Base-by-base conservation (phyloP, 2,888 invertebrate species). In the Pterobdella sp. region DNA sequence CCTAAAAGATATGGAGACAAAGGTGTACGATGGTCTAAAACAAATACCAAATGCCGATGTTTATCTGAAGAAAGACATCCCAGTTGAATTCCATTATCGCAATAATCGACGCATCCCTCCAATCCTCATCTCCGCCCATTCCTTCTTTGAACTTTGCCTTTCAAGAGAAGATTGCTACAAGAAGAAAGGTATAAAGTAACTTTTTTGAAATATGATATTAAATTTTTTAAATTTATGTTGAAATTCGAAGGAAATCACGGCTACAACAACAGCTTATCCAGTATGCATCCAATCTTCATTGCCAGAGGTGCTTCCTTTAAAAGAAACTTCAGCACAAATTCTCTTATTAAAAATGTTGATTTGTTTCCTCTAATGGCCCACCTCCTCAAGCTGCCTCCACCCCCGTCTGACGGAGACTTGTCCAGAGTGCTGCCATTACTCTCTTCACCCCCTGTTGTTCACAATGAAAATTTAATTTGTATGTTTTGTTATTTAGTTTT, bases 231-330 rank as follows among this genome's bases (percentile, higher is more conserved):
- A n/a, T n/a, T n/a, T 14, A 18, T 56, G 56, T 70, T 80, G 80
- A 68, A n/a, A n/a, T n/a, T n/a, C n/a, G n/a, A n/a, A 35, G 84
- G 84, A 49, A 77, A 81, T 65, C 84, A 84, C 79, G 84, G 84
- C 7, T 84, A 81, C 77, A 80, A 82, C 78, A 83, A 89, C 79
- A 82, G 81, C 66, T 81, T 85, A 1, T 75, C 80, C 64, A 83
- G 84, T 68, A 90, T 90, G 90, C 87, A 87, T 78, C 88, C 90
- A 3, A 87, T 89, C 78, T 90, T 90, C 80, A 87, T 90, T 79
- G 90, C 89, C 0, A 84, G 86, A 76, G 90, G 90, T 1, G 83
- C 83, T 37, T 79, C 79, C 1, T 82, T 84, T 76, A 81, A 80
- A 76, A 72, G 74, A 32, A 78, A 79, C 22, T 76, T 75, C 56